Percentiles rank a stretch among this genome's conserved stretches.
phyloP scores from a whole-genome alignment of 2,113 vertebrate genomes.

The Podilymbus podiceps region DNA sequence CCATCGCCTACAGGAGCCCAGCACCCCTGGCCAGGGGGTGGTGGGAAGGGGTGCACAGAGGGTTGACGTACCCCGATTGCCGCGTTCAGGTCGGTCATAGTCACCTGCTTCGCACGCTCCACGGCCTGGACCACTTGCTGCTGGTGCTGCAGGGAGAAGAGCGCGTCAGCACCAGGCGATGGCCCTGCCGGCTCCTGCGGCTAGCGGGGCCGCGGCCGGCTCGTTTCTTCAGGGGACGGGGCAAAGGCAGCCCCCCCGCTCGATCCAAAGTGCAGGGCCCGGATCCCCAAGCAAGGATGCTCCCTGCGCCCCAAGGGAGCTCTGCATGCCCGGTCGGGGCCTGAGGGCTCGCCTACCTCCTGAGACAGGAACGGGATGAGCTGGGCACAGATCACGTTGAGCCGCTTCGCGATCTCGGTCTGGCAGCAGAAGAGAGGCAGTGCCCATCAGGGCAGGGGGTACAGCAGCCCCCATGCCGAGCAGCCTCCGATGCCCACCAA shows the following conservation, averaged over 20 bases:
- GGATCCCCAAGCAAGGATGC: background rate
- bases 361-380: conserved; percentile 95
- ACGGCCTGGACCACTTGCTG: conserved; percentile 78
- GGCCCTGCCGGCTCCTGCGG: rapidly evolving
- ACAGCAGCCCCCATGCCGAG: rapidly evolving
- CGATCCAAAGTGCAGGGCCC: background rate
- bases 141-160: conserved; percentile 74
- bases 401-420: conserved; percentile 92
- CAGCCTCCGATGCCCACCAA: rapidly evolving
- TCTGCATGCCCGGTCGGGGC: rapidly evolving
- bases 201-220: background rate
- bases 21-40: background rate
- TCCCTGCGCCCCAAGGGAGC: background rate
- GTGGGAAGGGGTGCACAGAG: background rate
- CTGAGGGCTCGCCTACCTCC: conserved; percentile 78
- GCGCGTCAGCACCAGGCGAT: rapidly evolving
- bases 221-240: background rate
- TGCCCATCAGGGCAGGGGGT: background rate
- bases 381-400: conserved; percentile 93
- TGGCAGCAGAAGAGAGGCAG: conserved; percentile 46
- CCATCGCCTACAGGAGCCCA: background rate
- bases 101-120: conserved; percentile 78
- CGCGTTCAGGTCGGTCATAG: conserved; percentile 77
- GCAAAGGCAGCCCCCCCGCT: background rate
- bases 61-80: conserved; percentile 72